Conservation (phyloP, 1,140 invertebrate species). For the Leptonema lineaticorne region DNA sequence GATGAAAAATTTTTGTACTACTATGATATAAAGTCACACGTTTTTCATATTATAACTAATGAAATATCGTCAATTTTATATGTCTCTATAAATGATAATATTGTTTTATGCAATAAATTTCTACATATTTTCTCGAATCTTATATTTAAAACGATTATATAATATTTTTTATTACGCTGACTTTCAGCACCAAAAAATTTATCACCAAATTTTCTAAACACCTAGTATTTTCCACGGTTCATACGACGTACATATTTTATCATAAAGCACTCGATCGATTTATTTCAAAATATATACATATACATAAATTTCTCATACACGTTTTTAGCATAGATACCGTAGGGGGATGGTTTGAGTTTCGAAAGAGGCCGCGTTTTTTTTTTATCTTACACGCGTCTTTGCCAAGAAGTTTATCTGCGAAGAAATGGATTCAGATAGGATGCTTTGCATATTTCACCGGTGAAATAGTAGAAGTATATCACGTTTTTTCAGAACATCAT, state of each 20-base stretch:
- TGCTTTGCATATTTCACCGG: conserved; percentile 37
- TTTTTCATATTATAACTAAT: no score
- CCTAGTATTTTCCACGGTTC: conserved; percentile 25
- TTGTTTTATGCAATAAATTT: no score
- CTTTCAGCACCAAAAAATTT: no score
- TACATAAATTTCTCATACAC: neutral
- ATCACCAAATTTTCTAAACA: conserved; percentile 25
- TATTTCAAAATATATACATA: conserved; percentile 35
- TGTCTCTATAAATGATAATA: no score
- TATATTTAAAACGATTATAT: no score
- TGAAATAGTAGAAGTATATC: conserved; percentile 28
- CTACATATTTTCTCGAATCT: no score
- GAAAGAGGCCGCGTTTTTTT: conserved; percentile 5
- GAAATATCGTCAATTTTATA: no score
- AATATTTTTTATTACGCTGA: no score
- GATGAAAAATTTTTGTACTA: no score
- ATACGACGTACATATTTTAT: conserved; percentile 35
- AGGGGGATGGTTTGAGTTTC: neutral
- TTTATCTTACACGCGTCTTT: conserved; percentile 34
- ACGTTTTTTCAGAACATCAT: conserved; percentile 18
- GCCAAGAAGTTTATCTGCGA: conserved; percentile 38
- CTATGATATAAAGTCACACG: no score
- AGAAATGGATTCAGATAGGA: conserved; percentile 35
- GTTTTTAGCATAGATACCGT: no score
- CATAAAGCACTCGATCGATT: conserved; percentile 40